A percentile compares a stretch with the other conserved stretches of the same genome.
phyloP scores from a whole-genome alignment of 2,888 invertebrate species.

The Diaperis boleti region DNA sequence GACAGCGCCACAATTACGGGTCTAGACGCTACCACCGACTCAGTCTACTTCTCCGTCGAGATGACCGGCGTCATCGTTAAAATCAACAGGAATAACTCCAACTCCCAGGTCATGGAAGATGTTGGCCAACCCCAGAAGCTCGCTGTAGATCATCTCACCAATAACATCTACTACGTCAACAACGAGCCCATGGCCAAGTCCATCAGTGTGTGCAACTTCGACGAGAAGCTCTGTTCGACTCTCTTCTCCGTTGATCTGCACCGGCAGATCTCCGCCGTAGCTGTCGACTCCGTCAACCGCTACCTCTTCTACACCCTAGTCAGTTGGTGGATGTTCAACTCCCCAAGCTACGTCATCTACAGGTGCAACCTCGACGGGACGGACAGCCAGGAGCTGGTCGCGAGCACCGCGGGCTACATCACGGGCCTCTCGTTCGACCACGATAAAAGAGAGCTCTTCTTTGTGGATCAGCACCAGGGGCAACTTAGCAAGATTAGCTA shows the following conservation, averaged over 20 bases:
- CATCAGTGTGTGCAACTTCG: constrained; percentile 62
- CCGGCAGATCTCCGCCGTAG: constrained; percentile 71
- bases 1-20: constrained; percentile 68
- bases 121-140: constrained; percentile 70
- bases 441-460: constrained; percentile 77
- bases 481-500: constrained; percentile 66
- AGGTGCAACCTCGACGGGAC: constrained; percentile 70
- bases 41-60: constrained; percentile 61
- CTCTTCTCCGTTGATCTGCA: constrained; percentile 69
- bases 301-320: constrained; percentile 72
- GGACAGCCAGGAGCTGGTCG: constrained; percentile 63
- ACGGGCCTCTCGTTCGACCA: constrained; percentile 68
- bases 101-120: constrained; percentile 61
- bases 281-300: constrained; percentile 73
- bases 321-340: constrained; percentile 65
- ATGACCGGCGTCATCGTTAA: constrained; percentile 52
- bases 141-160: constrained; percentile 80
- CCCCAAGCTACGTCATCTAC: constrained; percentile 68
- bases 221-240: constrained; percentile 54
- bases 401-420: constrained; percentile 58
- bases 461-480: constrained; percentile 75
- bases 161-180: constrained; percentile 76
- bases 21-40: constrained; percentile 63
- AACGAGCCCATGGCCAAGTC: constrained; percentile 57
- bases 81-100: constrained; percentile 61